Evolutionary conservation across 2,888 invertebrate genomes (phyloP).

Genomic region (Tachina fera): DNA sequence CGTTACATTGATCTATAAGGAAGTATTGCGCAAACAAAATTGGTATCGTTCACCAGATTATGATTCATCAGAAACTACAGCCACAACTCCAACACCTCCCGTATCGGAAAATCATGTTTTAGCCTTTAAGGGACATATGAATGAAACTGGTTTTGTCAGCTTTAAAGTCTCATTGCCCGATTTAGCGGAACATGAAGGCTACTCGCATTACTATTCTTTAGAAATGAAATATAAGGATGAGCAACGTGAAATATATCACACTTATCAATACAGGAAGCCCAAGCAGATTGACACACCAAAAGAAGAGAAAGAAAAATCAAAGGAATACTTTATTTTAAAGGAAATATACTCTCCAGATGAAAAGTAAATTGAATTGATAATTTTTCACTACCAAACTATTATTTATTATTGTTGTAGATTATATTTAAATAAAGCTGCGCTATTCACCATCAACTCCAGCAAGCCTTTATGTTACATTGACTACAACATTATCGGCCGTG

Average conservation of each 20-base stretch:
- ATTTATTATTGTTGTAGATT: slow-evolving; percentile 74
- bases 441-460: slow-evolving; percentile 90
- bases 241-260: slow-evolving; percentile 71
- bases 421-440: slow-evolving; percentile 84
- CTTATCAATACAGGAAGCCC: slow-evolving; percentile 75
- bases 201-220: slow-evolving; percentile 74
- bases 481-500: slow-evolving; percentile 92
- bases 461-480: slow-evolving; percentile 89
- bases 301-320: slow-evolving; percentile 72
- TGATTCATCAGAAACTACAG: slow-evolving; percentile 12
- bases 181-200: slow-evolving; percentile 75
- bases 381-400: too few relatives aligned
- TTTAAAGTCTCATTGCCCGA: slow-evolving; percentile 87
- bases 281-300: slow-evolving; percentile 72
- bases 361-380: slow-evolving; percentile 70
- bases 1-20: slow-evolving; percentile 82
- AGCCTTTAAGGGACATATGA: slow-evolving; percentile 82
- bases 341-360: slow-evolving; percentile 72
- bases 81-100: slow-evolving; percentile 39
- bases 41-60: slow-evolving; percentile 57
- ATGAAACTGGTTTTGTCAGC: slow-evolving; percentile 86
- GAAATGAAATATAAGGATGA: slow-evolving; percentile 76
- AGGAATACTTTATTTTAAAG: slow-evolving; percentile 74
- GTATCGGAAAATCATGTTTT: slow-evolving; percentile 82
- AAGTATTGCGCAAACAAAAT: slow-evolving; percentile 72